phyloP scores from a whole-genome alignment of 2,888 invertebrate genomes.

The Resseliella maxima region DNA sequence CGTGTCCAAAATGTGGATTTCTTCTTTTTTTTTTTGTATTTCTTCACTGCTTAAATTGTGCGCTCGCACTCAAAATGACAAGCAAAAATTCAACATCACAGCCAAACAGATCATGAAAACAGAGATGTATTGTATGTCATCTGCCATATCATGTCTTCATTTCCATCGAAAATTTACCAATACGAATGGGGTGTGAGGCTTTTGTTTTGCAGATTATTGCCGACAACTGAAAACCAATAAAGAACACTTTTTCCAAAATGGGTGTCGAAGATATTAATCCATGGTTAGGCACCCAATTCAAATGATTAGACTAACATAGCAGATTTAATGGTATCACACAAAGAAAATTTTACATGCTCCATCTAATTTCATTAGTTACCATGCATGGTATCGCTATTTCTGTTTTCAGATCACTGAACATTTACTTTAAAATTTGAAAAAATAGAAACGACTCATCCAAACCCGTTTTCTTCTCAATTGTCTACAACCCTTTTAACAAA shows the following conservation, averaged over 20 bases:
- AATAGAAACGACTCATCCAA: background rate
- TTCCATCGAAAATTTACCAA: conserved; percentile 3
- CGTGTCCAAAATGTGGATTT: conserved; percentile 29
- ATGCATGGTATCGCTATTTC: background rate
- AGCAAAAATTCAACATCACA: background rate
- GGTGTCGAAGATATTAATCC: conserved; percentile 18
- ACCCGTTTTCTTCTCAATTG: no score
- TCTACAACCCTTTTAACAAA: no score
- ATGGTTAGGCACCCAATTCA: background rate
- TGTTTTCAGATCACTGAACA: conserved; percentile 8
- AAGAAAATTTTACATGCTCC: conserved; percentile 22
- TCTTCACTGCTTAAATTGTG: background rate
- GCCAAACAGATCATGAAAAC: background rate
- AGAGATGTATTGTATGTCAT: conserved; percentile 34
- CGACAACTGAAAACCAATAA: conserved; percentile 19
- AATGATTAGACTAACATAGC: background rate
- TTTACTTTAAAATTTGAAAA: background rate
- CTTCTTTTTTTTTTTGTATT: background rate
- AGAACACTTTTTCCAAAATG: background rate
- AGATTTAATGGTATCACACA: background rate
- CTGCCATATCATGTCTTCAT: conserved; percentile 32
- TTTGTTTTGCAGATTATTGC: conserved; percentile 4
- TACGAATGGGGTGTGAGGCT: conserved; percentile 21
- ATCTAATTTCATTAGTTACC: conserved; percentile 31
- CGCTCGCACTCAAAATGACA: background rate